A percentile compares a stretch with the other conserved stretches of the same genome.
These are phyloP conservation scores for Ptychoptera albimana DNA, from an alignment of 2,888 invertebrate species.

Conservation along the genomic window DNA sequence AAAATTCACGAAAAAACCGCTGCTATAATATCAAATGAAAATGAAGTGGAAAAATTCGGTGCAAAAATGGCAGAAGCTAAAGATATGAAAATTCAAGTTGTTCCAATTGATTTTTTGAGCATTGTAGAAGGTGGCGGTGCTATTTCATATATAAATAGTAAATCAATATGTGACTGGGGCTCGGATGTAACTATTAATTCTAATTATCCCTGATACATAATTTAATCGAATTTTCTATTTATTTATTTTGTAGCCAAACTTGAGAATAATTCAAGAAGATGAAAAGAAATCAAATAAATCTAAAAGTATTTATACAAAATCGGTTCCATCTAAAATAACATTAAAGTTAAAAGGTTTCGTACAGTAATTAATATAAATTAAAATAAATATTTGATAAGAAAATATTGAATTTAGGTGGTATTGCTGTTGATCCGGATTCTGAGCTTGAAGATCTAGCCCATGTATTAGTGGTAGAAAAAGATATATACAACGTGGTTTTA, in stretches of 20 bases:
- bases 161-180: slow-evolving; percentile 72
- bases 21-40: slow-evolving; percentile 57
- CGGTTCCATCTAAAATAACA: slow-evolving; percentile 42
- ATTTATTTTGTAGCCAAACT: slow-evolving; percentile 26
- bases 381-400: neutral
- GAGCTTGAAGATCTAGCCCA: slow-evolving; percentile 62
- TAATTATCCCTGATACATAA: neutral
- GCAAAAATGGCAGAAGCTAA: slow-evolving; percentile 49
- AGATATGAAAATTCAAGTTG: slow-evolving; percentile 58
- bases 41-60: slow-evolving; percentile 50
- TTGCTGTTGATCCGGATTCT: slow-evolving; percentile 87
- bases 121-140: slow-evolving; percentile 43
- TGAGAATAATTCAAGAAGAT: slow-evolving; percentile 37
- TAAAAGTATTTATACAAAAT: slow-evolving; percentile 42
- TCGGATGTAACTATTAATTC: slow-evolving; percentile 45
- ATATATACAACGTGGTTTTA: slow-evolving; percentile 63
- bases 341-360: slow-evolving; percentile 50
- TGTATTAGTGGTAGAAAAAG: slow-evolving; percentile 44
- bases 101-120: slow-evolving; percentile 60
- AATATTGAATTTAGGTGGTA: slow-evolving; percentile 35
- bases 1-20: slow-evolving; percentile 48
- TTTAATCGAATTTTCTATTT: slow-evolving; percentile 7
- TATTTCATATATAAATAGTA: slow-evolving; percentile 48
- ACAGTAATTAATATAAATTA: slow-evolving; percentile 10
- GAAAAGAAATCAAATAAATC: slow-evolving; percentile 41